phyloP scores from a whole-genome alignment of 2,797 vertebrate species.

The Meda fulgida region DNA sequence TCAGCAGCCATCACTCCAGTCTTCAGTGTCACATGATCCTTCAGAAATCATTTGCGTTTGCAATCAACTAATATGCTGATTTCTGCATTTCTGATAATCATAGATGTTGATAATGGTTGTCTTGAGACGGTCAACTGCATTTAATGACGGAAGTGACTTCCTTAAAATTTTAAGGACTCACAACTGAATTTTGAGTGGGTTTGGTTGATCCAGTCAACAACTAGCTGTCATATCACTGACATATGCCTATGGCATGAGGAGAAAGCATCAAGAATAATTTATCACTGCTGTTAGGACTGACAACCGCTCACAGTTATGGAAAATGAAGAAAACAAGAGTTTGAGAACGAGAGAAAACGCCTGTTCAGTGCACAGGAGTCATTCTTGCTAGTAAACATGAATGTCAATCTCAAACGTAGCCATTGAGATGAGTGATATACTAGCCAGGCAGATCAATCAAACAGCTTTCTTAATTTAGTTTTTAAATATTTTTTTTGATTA shows the following conservation, averaged over 20 bases:
- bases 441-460: neutral
- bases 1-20: neutral
- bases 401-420: slow-evolving; percentile 64
- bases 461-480: slow-evolving; percentile 65
- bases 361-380: neutral
- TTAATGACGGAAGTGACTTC: neutral
- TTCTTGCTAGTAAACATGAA: neutral
- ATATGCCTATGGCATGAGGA: neutral
- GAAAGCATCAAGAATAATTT: neutral
- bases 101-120: neutral
- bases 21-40: neutral
- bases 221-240: neutral
- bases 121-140: neutral
- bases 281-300: neutral
- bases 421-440: slow-evolving; percentile 11
- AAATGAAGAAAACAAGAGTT: neutral
- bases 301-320: neutral
- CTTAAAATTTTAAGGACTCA: neutral
- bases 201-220: neutral
- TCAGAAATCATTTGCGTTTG: slow-evolving; percentile 6
- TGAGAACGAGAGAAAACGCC: neutral
- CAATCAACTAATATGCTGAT: neutral
- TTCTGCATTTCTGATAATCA: neutral
- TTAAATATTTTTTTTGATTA: neutral
- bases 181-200: slow-evolving; percentile 20